Conservation (phyloP, 2,797 vertebrate genomes). For the Euphonia xanthogaster region DNA sequence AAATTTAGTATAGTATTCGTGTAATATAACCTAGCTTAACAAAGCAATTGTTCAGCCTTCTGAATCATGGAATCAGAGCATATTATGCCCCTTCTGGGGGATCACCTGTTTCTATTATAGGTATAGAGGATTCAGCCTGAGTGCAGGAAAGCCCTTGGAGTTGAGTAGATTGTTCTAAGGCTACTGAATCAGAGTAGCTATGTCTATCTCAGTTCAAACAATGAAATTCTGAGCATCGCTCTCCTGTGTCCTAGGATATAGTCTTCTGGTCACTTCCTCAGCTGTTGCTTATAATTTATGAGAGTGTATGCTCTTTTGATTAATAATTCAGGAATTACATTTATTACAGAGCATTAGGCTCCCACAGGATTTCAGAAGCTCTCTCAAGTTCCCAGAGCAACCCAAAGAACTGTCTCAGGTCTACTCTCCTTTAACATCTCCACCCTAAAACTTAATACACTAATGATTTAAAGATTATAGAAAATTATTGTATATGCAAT, state of each 20-base stretch:
- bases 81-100: background rate
- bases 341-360: background rate
- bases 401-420: background rate
- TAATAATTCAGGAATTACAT: conserved; percentile 20
- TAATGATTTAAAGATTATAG: background rate
- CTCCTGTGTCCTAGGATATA: background rate
- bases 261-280: background rate
- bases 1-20: background rate
- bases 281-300: background rate
- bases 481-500: background rate
- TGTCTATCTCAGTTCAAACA: background rate
- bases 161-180: background rate
- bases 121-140: background rate
- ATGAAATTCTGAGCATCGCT: background rate
- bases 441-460: background rate
- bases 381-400: background rate
- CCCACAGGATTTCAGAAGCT: background rate
- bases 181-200: background rate
- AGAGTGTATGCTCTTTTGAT: background rate
- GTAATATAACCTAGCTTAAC: background rate
- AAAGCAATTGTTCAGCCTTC: background rate
- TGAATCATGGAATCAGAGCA: background rate
- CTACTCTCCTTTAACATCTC: background rate
- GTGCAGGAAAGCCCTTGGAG: background rate
- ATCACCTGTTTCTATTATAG: background rate